phyloP scores from a whole-genome alignment of 2,113 vertebrate species.

The Eudyptes chrysolophus region DNA sequence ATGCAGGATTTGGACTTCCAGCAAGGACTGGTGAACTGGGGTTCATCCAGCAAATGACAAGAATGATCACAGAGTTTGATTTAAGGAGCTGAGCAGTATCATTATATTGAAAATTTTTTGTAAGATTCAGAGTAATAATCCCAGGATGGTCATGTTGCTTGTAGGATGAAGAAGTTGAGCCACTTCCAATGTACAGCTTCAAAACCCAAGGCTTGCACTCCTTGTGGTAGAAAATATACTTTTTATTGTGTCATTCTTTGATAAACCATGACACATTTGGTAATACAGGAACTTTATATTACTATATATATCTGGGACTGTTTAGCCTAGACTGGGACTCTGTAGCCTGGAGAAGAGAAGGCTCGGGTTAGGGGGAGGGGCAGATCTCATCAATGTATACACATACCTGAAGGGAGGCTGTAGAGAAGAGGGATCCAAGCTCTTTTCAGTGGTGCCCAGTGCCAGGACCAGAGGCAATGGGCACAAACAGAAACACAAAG shows the following conservation, averaged over 20 bases:
- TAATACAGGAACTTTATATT: neutral
- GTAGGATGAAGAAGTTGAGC: neutral
- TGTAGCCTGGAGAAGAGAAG: neutral
- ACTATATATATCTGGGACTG: neutral
- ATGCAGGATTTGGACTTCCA: neutral
- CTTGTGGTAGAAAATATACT: neutral
- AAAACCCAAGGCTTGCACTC: neutral
- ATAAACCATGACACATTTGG: neutral
- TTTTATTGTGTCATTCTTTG: neutral
- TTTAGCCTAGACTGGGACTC: neutral
- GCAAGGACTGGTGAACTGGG: neutral
- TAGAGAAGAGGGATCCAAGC: neutral
- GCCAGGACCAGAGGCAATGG: neutral
- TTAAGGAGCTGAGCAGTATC: neutral
- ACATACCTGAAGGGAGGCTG: neutral
- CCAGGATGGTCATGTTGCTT: neutral
- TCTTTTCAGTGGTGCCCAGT: neutral
- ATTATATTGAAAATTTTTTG: neutral
- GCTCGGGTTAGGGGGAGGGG: fast-evolving
- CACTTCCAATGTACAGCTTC: neutral
- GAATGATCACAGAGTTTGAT: neutral
- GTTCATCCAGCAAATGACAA: neutral
- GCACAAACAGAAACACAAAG: neutral
- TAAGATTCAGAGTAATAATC: neutral
- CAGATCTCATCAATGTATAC: neutral